phyloP scores from a whole-genome alignment of 2,888 invertebrate species.

The Aelia acuminata region DNA sequence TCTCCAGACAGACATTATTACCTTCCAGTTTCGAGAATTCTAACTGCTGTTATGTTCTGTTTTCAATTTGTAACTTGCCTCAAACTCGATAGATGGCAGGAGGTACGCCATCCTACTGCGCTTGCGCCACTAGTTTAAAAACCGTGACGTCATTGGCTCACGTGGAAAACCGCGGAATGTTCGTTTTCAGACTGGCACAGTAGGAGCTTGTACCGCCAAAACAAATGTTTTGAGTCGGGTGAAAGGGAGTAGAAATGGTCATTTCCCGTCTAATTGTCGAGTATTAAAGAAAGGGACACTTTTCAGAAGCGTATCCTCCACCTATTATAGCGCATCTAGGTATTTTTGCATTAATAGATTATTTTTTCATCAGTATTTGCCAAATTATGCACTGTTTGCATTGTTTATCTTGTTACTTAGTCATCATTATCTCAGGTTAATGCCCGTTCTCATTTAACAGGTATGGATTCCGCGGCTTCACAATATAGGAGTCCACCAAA shows the following conservation, averaged over 20 bases:
- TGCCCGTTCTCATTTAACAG: slow-evolving; percentile 60
- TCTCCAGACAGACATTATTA: slow-evolving; percentile 50
- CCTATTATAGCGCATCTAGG: neutral
- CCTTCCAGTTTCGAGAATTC: slow-evolving; percentile 59
- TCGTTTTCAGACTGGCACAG: slow-evolving; percentile 55
- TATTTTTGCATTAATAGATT: neutral
- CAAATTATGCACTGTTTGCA: slow-evolving; percentile 58
- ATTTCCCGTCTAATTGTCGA: neutral
- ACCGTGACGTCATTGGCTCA: slow-evolving; percentile 57
- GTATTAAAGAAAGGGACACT: neutral
- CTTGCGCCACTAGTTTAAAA: slow-evolving; percentile 53
- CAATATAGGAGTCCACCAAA: slow-evolving; percentile 68
- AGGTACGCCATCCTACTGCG: neutral
- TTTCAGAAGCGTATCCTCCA: neutral
- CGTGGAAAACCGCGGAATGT: slow-evolving; percentile 59
- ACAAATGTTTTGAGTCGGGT: slow-evolving; percentile 48
- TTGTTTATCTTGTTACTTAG: slow-evolving; percentile 59
- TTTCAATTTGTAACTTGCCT: slow-evolving; percentile 55
- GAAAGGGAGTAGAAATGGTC: slow-evolving; percentile 52
- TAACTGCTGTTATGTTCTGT: slow-evolving; percentile 59
- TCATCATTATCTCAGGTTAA: slow-evolving; percentile 59
- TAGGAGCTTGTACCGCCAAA: slow-evolving; percentile 57
- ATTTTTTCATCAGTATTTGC: slow-evolving; percentile 1
- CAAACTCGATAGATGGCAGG: slow-evolving; percentile 53
- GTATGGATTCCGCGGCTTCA: slow-evolving; percentile 55